phyloP scores from a whole-genome alignment of 2,113 vertebrate genomes.

The Microcebus lehilahytsara region DNA sequence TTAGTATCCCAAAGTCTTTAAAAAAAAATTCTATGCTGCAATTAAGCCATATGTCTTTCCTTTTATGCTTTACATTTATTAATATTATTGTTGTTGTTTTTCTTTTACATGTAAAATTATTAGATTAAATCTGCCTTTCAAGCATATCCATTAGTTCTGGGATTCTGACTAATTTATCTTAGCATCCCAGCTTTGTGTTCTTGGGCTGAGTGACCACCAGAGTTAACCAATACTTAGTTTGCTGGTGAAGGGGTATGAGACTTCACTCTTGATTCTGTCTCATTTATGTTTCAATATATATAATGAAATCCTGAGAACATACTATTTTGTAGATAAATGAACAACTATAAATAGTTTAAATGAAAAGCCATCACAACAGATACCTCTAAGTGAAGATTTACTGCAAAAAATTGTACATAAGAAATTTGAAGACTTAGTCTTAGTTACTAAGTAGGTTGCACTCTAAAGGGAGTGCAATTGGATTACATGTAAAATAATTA shows the following conservation, averaged over 20 bases:
- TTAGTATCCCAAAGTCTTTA: background rate
- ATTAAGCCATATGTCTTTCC: background rate
- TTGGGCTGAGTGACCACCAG: background rate
- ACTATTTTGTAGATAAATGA: background rate
- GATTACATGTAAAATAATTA: background rate
- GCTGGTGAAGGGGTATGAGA: background rate
- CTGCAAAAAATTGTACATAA: background rate
- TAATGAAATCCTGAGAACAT: background rate
- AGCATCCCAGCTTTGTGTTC: background rate
- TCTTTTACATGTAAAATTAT: background rate
- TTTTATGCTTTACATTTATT: background rate
- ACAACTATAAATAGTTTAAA: background rate
- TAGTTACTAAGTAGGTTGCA: background rate
- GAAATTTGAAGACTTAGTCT: conserved; percentile 12
- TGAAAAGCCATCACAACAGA: background rate
- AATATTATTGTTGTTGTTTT: background rate
- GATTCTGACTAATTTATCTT: background rate
- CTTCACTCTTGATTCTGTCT: background rate
- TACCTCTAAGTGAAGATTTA: background rate
- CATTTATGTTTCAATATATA: background rate
- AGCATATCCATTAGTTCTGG: background rate
- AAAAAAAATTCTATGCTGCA: background rate
- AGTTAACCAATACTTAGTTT: background rate
- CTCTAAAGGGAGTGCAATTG: background rate
- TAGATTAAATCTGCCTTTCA: background rate